A percentile compares a stretch with the other conserved stretches of the same genome.
Conservation (phyloP, 2,797 vertebrate species). For the Chelmon rostratus region DNA sequence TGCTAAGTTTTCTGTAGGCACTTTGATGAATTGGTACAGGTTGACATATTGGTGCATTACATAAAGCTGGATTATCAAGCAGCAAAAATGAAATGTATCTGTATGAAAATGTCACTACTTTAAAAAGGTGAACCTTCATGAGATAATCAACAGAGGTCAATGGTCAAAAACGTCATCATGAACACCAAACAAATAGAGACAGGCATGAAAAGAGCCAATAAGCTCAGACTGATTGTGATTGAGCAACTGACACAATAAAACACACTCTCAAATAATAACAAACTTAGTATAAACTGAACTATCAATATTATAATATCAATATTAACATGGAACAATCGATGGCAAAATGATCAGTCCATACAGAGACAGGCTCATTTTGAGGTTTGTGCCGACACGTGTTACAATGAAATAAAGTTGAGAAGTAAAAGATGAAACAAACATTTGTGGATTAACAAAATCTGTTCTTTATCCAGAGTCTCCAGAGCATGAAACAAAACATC, state of each 20-base stretch:
- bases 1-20: slow-evolving; percentile 16
- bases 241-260: slow-evolving; percentile 13
- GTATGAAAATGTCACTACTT: not conserved
- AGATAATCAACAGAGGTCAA: not conserved
- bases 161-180: not conserved
- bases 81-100: not conserved
- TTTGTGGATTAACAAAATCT: slow-evolving; percentile 50
- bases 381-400: not conserved
- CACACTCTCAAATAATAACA: not conserved
- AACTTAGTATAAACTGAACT: not conserved
- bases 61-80: not conserved
- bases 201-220: not conserved
- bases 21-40: not conserved
- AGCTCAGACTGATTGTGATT: slow-evolving; percentile 16
- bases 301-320: slow-evolving; percentile 22
- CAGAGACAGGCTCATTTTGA: slow-evolving; percentile 19
- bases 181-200: slow-evolving; percentile 19
- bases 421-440: slow-evolving; percentile 31
- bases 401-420: slow-evolving; percentile 16
- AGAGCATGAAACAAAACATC: slow-evolving; percentile 28
- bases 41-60: not conserved
- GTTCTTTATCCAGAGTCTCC: slow-evolving; percentile 4
- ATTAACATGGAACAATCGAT: not conserved
- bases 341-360: slow-evolving; percentile 12
- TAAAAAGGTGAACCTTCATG: not conserved